A percentile compares a stretch with the other conserved stretches of the same genome.
Evolutionary conservation across 2,888 invertebrate genomes (phyloP).

Genomic region (Ametastegia equiseti): DNA sequence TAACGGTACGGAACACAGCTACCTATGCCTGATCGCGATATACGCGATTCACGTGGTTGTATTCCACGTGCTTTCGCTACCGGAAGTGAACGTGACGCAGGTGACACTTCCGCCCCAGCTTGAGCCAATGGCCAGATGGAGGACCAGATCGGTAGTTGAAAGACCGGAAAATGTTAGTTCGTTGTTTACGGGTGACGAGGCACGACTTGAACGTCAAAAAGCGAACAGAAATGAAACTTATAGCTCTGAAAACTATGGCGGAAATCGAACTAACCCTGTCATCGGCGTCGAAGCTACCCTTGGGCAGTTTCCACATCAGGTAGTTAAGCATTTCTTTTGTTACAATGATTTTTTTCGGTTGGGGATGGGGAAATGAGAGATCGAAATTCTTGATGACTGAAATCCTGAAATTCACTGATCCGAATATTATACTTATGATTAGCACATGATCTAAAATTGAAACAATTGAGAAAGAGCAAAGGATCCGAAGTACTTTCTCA

Average conservation of each 20-base stretch:
- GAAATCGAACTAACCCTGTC: background rate
- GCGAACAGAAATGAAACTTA: no score
- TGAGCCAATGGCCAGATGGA: slow-evolving; percentile 32
- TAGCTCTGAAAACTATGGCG: no score
- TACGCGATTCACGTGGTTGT: slow-evolving; percentile 45
- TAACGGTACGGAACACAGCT: slow-evolving; percentile 34
- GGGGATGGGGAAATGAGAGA: no score
- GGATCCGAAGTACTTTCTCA: no score
- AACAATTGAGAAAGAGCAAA: no score
- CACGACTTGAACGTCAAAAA: background rate
- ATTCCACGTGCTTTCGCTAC: slow-evolving; percentile 9
- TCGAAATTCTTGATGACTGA: no score
- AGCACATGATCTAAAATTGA: no score
- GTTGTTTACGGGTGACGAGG: background rate
- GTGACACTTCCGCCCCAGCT: slow-evolving; percentile 9
- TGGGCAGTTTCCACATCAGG: slow-evolving; percentile 38
- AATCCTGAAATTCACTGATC: no score
- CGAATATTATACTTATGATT: no score
- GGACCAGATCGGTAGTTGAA: background rate
- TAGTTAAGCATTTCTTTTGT: background rate
- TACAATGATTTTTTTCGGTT: no score
- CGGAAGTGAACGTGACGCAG: background rate
- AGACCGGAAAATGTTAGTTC: background rate
- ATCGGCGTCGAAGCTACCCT: background rate
- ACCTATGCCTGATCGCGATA: slow-evolving; percentile 38